Percentiles rank a stretch among this genome's conserved stretches.
Evolutionary conservation across 1,140 invertebrate species (phyloP).

Genomic region (Calliopsis andreniformis): DNA sequence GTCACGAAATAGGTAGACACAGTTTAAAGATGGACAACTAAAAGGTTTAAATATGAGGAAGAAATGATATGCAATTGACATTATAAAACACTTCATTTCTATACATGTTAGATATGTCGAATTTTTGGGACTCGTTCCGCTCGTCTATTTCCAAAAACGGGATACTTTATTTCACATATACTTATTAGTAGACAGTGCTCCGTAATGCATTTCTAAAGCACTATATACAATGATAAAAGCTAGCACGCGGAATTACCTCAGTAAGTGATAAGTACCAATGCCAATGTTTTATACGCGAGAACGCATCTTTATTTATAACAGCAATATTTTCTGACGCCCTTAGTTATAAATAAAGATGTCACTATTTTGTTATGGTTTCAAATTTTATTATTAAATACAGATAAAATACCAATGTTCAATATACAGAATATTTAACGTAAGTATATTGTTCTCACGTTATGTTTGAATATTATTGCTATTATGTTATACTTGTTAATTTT

Average conservation of each 20-base stretch:
- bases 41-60: constrained; percentile 18
- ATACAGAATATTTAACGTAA: constrained; percentile 33
- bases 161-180: constrained; percentile 33
- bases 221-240: background rate
- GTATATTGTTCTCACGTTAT: constrained; percentile 30
- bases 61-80: background rate
- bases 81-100: background rate
- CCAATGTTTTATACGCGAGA: constrained; percentile 26
- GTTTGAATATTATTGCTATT: constrained; percentile 49
- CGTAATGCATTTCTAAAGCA: background rate
- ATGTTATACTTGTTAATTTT: constrained; percentile 48
- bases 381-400: constrained; percentile 48
- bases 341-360: constrained; percentile 46
- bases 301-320: constrained; percentile 36
- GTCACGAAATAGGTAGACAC: too few species aligned
- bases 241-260: constrained; percentile 23
- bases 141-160: constrained; percentile 21
- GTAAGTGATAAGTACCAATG: constrained; percentile 20
- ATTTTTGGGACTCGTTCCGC: constrained; percentile 12
- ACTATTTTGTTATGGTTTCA: constrained; percentile 41
- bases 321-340: constrained; percentile 20
- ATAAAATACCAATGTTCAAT: constrained; percentile 26
- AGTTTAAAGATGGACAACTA: too few species aligned
- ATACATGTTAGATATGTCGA: background rate
- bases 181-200: background rate